Evolutionary conservation across 2,113 vertebrate species (phyloP), one percentile per base, ranked within the genome.

Genomic region (Callopanchax toddi): DNA sequence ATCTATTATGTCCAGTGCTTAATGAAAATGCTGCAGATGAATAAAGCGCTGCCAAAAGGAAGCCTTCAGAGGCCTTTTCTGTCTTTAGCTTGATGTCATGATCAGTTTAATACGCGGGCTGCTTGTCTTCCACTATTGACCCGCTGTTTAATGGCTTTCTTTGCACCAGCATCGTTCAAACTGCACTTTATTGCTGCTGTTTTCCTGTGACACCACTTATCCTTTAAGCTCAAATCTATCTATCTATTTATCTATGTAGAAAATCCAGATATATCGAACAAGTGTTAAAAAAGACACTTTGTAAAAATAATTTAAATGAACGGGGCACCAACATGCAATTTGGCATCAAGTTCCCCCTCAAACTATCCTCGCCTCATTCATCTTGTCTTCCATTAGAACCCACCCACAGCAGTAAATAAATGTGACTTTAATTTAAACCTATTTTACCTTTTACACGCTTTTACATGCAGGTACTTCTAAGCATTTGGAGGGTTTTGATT

Each of bases 1-100:
- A 79, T 87, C 68, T 87, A 78, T 90, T 83, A 86, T 83, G 75
- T 84, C 78, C 77, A 71, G 68, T 37, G 60, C 77, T 74, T 82
- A 89, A 87, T 86, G 81, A 88, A 85, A 85, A 88, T 71, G 42
- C 66, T 53, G 70, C 32, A 57, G 71, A 73, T 74, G 76, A 79
- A 80, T 71, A 76, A 75, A 77, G 65, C 51, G 69, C 67, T 88
- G 82, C 74, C 78, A 85, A 77, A 60, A 60, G 67, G 66, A 85
- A 82, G 76, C 70, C 77, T 73, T 76, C 60, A 39, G 78, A 75
- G 74, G 77, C 65, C 54, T n/a, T 71, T 53, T 66, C 56, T 78
- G 78, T 79, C 70, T 76, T 80, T 59, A 75, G 76, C 72, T 60
- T 70, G 72, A 86, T 87, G 85, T 87, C 83, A 76, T 78, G 76